phyloP scores from a whole-genome alignment of 2,113 vertebrate species.

The Rousettus leschenaultii region DNA sequence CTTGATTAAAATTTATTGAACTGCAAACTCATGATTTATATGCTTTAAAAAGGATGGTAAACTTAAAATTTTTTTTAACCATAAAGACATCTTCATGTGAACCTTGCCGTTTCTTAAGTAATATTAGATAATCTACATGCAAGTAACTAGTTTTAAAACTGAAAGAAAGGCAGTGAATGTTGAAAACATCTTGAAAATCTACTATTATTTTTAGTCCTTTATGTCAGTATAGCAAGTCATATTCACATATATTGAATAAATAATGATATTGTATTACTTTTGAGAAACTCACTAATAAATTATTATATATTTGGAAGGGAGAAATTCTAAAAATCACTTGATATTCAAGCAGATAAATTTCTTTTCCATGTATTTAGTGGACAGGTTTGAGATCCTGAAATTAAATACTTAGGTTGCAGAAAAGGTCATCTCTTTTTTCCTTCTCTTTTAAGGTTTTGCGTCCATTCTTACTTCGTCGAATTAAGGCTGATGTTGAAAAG shows the following conservation, averaged over 20 bases:
- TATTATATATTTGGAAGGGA: background rate
- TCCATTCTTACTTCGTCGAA: constrained; percentile 96
- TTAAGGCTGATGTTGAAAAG: constrained; percentile 98
- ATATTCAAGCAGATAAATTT: background rate
- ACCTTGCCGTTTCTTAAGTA: background rate
- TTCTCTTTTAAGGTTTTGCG: constrained; percentile 88
- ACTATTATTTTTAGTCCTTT: background rate
- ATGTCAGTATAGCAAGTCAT: background rate
- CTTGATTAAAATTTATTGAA: background rate
- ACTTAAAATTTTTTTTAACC: background rate
- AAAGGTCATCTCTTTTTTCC: background rate
- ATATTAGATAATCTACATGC: background rate
- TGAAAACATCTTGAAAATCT: background rate
- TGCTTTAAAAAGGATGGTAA: background rate
- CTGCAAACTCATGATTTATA: background rate
- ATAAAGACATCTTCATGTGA: background rate
- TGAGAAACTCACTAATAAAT: background rate
- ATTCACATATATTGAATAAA: background rate
- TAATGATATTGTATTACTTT: background rate
- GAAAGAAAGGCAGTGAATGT: background rate
- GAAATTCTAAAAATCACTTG: constrained; percentile 7
- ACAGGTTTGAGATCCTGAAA: background rate
- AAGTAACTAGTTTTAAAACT: constrained; percentile 4
- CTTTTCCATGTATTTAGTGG: background rate
- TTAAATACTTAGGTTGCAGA: background rate